Evolutionary conservation across 1,140 invertebrate species (phyloP).

Genomic region (Drosophila mauritiana): DNA sequence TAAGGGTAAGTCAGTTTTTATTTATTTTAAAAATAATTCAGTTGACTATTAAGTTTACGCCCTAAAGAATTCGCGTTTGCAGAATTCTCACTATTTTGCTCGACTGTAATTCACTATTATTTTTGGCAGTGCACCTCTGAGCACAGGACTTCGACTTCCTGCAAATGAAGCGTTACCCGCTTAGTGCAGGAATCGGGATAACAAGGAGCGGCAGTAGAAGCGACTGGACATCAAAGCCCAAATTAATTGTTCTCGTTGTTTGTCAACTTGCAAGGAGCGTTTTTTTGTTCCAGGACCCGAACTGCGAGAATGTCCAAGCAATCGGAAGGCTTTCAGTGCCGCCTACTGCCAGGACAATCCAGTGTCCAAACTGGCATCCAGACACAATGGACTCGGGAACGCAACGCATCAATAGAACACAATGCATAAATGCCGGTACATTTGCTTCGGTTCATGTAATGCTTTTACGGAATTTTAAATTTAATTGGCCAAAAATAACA

Average conservation of each 20-base stretch:
- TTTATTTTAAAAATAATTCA: not conserved
- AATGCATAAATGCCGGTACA: conserved; percentile 1
- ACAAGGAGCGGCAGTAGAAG: not conserved
- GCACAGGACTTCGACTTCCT: not conserved
- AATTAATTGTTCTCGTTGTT: conserved; percentile 69
- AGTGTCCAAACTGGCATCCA: not conserved
- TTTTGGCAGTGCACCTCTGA: not conserved
- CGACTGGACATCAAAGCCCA: conserved; percentile 53
- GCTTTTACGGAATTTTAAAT: conserved; percentile 13
- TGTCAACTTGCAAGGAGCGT: conserved; percentile 20
- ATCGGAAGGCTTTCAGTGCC: conserved; percentile 21
- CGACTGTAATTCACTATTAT: not conserved
- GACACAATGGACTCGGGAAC: conserved; percentile 1
- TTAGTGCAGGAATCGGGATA: conserved; percentile 1
- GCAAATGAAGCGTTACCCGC: conserved; percentile 5
- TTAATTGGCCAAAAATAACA: conserved; percentile 32
- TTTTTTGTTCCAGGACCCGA: conserved; percentile 8
- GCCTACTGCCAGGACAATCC: conserved; percentile 1
- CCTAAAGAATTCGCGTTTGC: not conserved
- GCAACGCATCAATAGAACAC: not conserved
- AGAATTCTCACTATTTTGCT: not conserved
- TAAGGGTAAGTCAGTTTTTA: not conserved
- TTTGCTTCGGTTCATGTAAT: not conserved
- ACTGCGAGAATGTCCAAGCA: not conserved
- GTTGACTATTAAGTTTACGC: not conserved